Conservation (phyloP, 2,888 invertebrate genomes). For the Lypha dubia region DNA sequence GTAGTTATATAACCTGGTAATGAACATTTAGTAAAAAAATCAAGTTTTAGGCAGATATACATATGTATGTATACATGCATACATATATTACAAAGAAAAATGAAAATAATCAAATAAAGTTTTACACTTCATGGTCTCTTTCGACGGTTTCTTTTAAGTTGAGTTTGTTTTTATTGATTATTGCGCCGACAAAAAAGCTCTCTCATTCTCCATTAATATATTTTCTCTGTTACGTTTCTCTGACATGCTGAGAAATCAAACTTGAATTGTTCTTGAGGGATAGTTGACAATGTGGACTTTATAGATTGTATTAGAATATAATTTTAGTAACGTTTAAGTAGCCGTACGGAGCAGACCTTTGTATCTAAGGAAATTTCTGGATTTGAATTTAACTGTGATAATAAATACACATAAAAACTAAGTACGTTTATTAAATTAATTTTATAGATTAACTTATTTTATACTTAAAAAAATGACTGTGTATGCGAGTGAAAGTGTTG, state of each 20-base stretch:
- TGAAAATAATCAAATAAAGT: constrained; percentile 9
- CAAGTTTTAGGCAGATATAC: constrained; percentile 8
- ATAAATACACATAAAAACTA: constrained; percentile 76
- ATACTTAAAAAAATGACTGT: not conserved
- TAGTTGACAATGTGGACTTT: constrained; percentile 45
- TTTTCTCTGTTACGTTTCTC: constrained; percentile 4
- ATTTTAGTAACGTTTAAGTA: constrained; percentile 81
- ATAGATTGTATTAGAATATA: constrained; percentile 59
- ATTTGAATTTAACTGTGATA: constrained; percentile 81
- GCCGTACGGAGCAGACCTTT: constrained; percentile 81
- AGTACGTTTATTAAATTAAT: constrained; percentile 77
- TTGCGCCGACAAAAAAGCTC: constrained; percentile 38
- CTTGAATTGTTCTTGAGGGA: constrained; percentile 17
- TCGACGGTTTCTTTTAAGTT: constrained; percentile 27
- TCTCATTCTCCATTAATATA: not conserved
- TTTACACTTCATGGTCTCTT: constrained; percentile 37
- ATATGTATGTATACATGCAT: too few relatives aligned
- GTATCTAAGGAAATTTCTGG: constrained; percentile 77
- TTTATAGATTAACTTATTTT: not conserved
- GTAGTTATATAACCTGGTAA: constrained; percentile 61
- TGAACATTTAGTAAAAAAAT: not conserved
- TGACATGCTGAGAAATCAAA: constrained; percentile 25
- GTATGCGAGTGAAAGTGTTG: not conserved
- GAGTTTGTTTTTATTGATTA: constrained; percentile 25
- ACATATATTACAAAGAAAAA: too few relatives aligned